A percentile compares a stretch with the other conserved stretches of the same genome.
Evolutionary conservation across 1,140 invertebrate genomes (phyloP).

Genomic region (Caenorhabditis brenneri): DNA sequence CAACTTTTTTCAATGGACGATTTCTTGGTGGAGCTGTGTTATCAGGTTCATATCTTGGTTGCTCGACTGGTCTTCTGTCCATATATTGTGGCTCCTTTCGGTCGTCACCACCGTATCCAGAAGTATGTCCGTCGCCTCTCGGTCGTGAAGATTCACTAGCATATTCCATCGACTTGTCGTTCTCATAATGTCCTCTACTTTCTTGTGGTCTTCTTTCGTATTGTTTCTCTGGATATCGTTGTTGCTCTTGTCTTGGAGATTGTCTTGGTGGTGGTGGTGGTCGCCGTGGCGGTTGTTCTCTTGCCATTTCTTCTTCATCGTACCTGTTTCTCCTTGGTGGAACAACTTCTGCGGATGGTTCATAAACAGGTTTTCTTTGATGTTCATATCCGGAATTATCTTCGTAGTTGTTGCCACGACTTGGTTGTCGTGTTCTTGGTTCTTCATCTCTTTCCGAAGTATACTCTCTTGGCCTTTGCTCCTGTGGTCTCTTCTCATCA

Average conservation of each 20-base stretch:
- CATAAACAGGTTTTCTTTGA: background rate
- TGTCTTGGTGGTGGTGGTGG: background rate
- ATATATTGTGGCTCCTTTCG: background rate
- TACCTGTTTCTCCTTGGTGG: background rate
- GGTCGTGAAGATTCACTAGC: background rate
- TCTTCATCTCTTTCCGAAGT: background rate
- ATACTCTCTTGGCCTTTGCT: constrained; percentile 8
- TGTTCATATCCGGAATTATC: background rate
- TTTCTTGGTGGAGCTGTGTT: background rate
- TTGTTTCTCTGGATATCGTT: background rate
- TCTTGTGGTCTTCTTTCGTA: background rate
- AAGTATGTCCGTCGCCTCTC: background rate
- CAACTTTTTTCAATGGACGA: background rate
- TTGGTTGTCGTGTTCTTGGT: background rate
- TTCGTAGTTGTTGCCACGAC: background rate
- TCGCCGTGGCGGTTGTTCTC: background rate
- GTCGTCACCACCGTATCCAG: background rate
- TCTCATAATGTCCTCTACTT: background rate
- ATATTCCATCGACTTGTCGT: background rate
- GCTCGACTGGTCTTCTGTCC: background rate
- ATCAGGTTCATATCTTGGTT: background rate
- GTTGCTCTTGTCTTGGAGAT: background rate
- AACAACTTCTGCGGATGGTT: background rate
- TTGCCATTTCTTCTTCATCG: background rate
- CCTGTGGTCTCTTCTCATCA: background rate